These are phyloP conservation scores for Chymomyza fuscimana DNA, from an alignment of 2,888 invertebrate genomes.

Conservation along the genomic window DNA sequence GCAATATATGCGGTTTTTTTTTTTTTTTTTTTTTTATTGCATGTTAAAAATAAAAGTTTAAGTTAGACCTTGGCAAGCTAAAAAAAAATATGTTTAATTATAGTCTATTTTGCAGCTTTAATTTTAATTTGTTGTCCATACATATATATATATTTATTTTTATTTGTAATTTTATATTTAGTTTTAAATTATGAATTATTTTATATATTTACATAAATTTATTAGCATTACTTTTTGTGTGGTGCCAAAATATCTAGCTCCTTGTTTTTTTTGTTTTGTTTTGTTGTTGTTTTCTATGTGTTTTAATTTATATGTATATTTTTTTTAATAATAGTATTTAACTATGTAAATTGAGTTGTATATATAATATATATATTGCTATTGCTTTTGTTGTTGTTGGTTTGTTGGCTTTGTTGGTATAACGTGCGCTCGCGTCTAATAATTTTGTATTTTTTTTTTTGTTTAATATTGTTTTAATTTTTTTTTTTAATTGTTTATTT, in stretches of 20 bases:
- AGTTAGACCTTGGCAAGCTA: neutral
- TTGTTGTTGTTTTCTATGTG: neutral
- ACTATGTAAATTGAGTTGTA: slow-evolving; percentile 21
- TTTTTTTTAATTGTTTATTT: slow-evolving; percentile 1
- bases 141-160: slow-evolving; percentile 33
- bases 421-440: neutral
- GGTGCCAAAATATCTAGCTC: slow-evolving; percentile 11
- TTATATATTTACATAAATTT: slow-evolving; percentile 12
- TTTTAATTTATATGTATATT: slow-evolving; percentile 42
- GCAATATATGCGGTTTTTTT: neutral
- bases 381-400: slow-evolving; percentile 8
- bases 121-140: slow-evolving; percentile 7
- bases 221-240: slow-evolving; percentile 10
- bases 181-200: neutral
- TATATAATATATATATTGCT: slow-evolving; percentile 9
- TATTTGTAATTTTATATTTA: slow-evolving; percentile 5
- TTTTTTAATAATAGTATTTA: slow-evolving; percentile 67
- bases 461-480: neutral
- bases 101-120: slow-evolving; percentile 11
- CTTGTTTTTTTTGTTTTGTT: neutral
- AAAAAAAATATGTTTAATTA: neutral
- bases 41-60: neutral
- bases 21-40: slow-evolving; percentile 5
- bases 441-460: neutral
- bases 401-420: neutral